A percentile compares a stretch with the other conserved stretches of the same genome.
phyloP scores from a whole-genome alignment of 2,113 vertebrate species.

The Edolisoma coerulescens region DNA sequence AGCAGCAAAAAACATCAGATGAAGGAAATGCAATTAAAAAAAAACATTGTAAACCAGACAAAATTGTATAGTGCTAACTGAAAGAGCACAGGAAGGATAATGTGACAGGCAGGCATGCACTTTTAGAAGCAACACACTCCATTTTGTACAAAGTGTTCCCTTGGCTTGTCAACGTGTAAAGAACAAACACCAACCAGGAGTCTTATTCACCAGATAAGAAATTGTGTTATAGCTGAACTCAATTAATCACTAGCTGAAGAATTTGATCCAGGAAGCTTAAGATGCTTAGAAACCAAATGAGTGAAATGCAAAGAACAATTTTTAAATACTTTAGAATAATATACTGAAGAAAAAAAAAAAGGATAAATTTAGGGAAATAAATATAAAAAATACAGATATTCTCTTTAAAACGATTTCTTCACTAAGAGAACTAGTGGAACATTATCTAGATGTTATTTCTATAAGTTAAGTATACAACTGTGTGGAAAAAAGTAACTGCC shows the following conservation, averaged over 20 bases:
- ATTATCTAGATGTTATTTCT: neutral
- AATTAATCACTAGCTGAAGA: constrained; percentile 31
- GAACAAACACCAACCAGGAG: constrained; percentile 41
- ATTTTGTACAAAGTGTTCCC: constrained; percentile 14
- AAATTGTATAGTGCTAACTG: neutral
- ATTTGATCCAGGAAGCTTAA: neutral
- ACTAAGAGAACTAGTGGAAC: neutral
- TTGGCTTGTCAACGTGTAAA: constrained; percentile 1
- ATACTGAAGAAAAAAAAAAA: neutral
- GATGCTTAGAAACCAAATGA: constrained; percentile 1
- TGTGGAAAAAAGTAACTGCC: neutral
- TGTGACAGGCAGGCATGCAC: neutral
- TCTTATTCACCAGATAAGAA: constrained; percentile 46
- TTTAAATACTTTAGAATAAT: constrained; percentile 6
- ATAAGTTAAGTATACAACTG: neutral
- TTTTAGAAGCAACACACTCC: neutral
- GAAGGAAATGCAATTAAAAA: neutral
- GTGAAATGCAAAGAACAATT: constrained; percentile 10
- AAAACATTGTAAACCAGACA: neutral
- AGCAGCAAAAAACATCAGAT: neutral
- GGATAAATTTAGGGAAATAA: neutral
- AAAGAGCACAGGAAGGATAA: neutral
- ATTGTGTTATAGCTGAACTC: constrained; percentile 36
- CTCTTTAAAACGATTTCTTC: neutral
- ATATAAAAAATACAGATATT: neutral